Conservation (phyloP, 2,888 invertebrate species). For the Aphrophora alni region DNA sequence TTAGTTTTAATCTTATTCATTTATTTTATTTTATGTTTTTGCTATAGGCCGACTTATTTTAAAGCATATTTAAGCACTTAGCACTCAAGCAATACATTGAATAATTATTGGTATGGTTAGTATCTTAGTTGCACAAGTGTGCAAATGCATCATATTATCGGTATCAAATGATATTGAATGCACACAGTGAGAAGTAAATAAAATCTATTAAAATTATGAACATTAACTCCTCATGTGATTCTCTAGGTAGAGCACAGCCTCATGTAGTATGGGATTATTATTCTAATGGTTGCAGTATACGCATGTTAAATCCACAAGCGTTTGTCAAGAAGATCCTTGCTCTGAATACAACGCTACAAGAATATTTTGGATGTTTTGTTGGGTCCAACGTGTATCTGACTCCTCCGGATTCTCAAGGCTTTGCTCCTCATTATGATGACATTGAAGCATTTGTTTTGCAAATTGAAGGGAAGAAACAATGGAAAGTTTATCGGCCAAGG, state of each 20-base stretch:
- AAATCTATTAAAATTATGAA: no score
- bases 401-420: conserved; percentile 95
- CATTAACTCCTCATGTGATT: no score
- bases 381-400: conserved; percentile 97
- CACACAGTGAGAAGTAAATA: no score
- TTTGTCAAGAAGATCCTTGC: conserved; percentile 61
- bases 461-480: conserved; percentile 93
- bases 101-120: no score
- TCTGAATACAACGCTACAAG: conserved; percentile 80
- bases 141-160: no score
- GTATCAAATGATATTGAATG: no score
- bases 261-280: conserved; percentile 91
- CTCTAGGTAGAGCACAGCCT: conserved; percentile 68
- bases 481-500: conserved; percentile 87
- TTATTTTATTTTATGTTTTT: no score
- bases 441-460: conserved; percentile 98
- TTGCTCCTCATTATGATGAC: conserved; percentile 98
- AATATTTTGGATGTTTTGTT: conserved; percentile 91
- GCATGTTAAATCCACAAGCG: conserved; percentile 89
- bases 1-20: no score
- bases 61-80: no score
- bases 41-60: no score
- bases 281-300: conserved; percentile 85
- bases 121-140: no score
- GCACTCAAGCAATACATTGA: no score